These are phyloP conservation scores for Pseudomyrmex flavicornis DNA, from an alignment of 1,140 invertebrate genomes.

Conservation along the genomic window DNA sequence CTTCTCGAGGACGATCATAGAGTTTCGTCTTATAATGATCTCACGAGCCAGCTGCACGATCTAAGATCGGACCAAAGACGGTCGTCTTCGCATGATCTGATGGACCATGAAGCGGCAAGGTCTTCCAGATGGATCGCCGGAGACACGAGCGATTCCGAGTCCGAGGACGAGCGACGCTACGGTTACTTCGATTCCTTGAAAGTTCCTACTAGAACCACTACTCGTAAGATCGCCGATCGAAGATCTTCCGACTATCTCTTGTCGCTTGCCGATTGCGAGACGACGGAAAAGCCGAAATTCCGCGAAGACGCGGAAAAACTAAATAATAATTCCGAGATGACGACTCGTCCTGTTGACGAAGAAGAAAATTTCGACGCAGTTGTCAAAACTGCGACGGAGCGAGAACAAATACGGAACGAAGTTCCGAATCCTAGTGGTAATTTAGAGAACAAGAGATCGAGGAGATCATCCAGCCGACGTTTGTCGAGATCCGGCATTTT, in stretches of 20 bases:
- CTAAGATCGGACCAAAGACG: constrained; percentile 48
- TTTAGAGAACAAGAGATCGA: constrained; percentile 12
- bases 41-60: constrained; percentile 68
- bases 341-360: neutral
- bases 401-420: neutral
- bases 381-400: neutral
- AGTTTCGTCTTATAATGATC: constrained; percentile 47
- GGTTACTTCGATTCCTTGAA: constrained; percentile 56
- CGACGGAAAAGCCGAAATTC: neutral
- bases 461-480: constrained; percentile 7
- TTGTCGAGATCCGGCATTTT: constrained; percentile 8
- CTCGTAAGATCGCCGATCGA: neutral
- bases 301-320: neutral
- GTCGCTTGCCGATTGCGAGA: neutral
- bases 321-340: neutral
- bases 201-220: constrained; percentile 3
- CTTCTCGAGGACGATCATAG: constrained; percentile 68
- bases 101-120: constrained; percentile 66
- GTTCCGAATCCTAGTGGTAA: neutral
- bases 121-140: constrained; percentile 17
- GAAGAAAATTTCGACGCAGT: constrained; percentile 10
- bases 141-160: constrained; percentile 17
- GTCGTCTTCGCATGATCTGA: constrained; percentile 78
- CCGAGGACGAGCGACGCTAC: constrained; percentile 51
- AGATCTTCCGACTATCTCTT: constrained; percentile 30